Conservation (phyloP, 2,888 invertebrate genomes). For the Theodoxus fluviatilis region DNA sequence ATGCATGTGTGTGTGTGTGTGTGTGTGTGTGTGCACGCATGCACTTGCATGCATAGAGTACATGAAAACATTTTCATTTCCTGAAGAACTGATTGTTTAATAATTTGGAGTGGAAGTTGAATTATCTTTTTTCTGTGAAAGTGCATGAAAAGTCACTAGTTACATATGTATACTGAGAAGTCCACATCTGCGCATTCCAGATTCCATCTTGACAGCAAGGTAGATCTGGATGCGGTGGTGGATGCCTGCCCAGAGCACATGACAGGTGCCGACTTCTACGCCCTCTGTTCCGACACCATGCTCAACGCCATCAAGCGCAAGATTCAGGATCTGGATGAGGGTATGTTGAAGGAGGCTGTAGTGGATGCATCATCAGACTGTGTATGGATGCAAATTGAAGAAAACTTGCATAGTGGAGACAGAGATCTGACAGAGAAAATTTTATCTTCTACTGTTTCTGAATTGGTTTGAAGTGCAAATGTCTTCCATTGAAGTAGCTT, state of each 20-base stretch:
- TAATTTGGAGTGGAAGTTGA: no score
- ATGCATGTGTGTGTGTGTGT: no score
- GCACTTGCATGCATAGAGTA: neutral
- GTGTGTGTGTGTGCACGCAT: neutral
- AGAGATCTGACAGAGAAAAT: neutral
- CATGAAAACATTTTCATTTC: no score
- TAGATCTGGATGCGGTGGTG: constrained; percentile 74
- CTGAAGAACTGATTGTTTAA: no score
- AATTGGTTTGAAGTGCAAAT: neutral
- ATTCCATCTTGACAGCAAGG: constrained; percentile 73
- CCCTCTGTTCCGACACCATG: constrained; percentile 82
- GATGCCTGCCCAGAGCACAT: constrained; percentile 77
- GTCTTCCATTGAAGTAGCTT: no score
- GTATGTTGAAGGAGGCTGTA: constrained; percentile 35
- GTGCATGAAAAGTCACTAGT: no score
- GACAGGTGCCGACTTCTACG: constrained; percentile 91
- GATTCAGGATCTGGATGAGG: constrained; percentile 56
- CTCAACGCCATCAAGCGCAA: constrained; percentile 73
- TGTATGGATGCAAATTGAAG: neutral
- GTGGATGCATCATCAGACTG: neutral
- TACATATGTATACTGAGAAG: no score
- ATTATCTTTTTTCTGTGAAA: no score
- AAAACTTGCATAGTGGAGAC: no score
- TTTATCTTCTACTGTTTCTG: neutral
- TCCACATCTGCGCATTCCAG: constrained; percentile 68